Evolutionary conservation across 2,797 vertebrate genomes (phyloP).

Genomic region (Chrosomus eos): DNA sequence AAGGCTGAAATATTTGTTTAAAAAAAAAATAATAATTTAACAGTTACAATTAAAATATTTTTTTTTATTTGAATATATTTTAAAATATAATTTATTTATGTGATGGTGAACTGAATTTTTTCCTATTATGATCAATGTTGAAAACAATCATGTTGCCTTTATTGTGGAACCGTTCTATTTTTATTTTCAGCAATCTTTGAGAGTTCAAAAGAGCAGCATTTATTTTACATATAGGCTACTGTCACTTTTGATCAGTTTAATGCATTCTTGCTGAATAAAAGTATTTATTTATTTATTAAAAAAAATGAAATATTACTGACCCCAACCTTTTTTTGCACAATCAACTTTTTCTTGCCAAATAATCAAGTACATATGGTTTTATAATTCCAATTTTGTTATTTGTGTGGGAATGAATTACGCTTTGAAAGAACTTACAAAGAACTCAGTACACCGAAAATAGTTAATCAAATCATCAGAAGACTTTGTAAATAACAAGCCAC

Average conservation of each 20-base stretch:
- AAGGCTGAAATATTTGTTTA: neutral
- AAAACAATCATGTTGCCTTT: neutral
- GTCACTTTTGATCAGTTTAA: too few relatives aligned
- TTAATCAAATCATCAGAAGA: neutral
- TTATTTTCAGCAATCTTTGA: neutral
- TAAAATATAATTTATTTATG: neutral
- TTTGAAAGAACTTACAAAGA: neutral
- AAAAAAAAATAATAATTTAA: neutral
- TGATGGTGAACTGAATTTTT: neutral
- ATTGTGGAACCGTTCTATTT: neutral
- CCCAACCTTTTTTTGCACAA: neutral
- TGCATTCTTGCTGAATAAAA: too few relatives aligned
- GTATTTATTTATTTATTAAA: too few relatives aligned
- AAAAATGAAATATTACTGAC: neutral
- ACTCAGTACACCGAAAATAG: neutral
- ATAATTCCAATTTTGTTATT: neutral
- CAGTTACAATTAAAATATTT: neutral
- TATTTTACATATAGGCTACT: neutral
- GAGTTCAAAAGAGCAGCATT: too few relatives aligned
- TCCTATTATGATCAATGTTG: neutral
- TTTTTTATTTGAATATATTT: neutral
- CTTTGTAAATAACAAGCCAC: neutral
- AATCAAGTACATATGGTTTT: neutral
- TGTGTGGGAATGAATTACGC: neutral
- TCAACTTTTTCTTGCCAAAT: neutral